These are phyloP conservation scores for Rhagoletis zephyria DNA, from an alignment of 1,140 invertebrate genomes.

Conservation along the genomic window DNA sequence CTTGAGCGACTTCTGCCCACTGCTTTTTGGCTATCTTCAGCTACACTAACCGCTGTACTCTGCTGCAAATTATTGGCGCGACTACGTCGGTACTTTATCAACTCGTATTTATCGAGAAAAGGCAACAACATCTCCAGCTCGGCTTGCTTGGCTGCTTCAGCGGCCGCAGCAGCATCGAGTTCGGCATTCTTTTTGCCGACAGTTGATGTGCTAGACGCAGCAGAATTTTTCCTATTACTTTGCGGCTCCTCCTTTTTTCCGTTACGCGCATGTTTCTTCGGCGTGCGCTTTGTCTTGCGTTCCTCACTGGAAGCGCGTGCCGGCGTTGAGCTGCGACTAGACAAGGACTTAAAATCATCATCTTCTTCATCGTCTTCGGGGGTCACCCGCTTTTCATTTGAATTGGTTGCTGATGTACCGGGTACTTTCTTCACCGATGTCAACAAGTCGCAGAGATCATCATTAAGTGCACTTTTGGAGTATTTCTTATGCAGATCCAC, in stretches of 20 bases:
- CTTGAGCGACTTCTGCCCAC: constrained; percentile 22
- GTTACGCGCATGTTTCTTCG: constrained; percentile 56
- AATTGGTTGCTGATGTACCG: constrained; percentile 59
- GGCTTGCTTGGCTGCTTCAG: constrained; percentile 64
- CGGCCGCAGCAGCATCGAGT: constrained; percentile 62
- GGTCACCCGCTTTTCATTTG: constrained; percentile 51
- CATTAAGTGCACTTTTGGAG: constrained; percentile 73
- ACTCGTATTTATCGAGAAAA: constrained; percentile 77
- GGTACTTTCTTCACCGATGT: constrained; percentile 69
- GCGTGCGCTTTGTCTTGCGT: constrained; percentile 49
- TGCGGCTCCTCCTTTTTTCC: constrained; percentile 54
- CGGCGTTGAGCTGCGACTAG: constrained; percentile 60
- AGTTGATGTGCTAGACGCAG: constrained; percentile 56
- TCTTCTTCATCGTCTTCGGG: constrained; percentile 52
- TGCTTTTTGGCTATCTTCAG: constrained; percentile 11
- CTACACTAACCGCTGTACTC: constrained; percentile 13
- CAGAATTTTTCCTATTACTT: not conserved
- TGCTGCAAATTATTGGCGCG: constrained; percentile 65
- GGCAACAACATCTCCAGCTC: constrained; percentile 68
- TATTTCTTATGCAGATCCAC: constrained; percentile 73
- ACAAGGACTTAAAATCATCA: constrained; percentile 65
- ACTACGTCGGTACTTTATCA: constrained; percentile 79
- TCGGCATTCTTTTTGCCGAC: constrained; percentile 61
- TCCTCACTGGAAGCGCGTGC: constrained; percentile 53
- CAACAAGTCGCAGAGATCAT: constrained; percentile 70